Base-by-base conservation (phyloP, 2,888 invertebrate species). In the Trachelus iudaicus region DNA sequence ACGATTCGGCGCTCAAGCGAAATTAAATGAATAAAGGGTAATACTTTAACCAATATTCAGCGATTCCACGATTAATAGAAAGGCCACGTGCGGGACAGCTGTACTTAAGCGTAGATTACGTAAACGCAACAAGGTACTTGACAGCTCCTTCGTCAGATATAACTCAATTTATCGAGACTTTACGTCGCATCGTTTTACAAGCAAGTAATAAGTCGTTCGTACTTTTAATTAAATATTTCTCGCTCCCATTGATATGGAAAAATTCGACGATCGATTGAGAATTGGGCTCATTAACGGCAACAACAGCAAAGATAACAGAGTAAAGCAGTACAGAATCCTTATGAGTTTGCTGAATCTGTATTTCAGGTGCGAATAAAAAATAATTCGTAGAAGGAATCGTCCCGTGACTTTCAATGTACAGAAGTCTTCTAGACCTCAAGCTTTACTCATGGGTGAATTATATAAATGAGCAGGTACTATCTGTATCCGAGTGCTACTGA, bases 121-220 rank as follows among this genome's bases (percentile, higher is more conserved):
- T 86, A 87, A 87, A 86, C 83, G 84, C 82, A 81, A 80, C 76
- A 81, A 80, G 85, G 82, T 83, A 84, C 78, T 77, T 83, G 86
- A 84, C 85, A 84, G 85, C 80, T 81, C 84, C 83, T 84, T 83
- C 82, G 84, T 82, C 83, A 81, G 80, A 83, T 86, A 85, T 89
- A 87, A 87, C 87, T 86, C 83, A 86, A 87, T 84, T 12, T 35
- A 85, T 73, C 23, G 56, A 56, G 56, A 56, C 2, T 56, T 23
- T 9, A 23, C 23, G 40, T 40, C 40, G 40, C 40, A 23, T 40
- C 40, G 40, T 40, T 40, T 40, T 40, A 9, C 15, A 23, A 23
- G 6, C 15, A 40, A 56, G 56, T 23, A 56, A 56, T 56, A 9
- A 23, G 56, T 23, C 56, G 56, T 56, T 23, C 2, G 56, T 56